A percentile compares a stretch with the other conserved stretches of the same genome.
Conservation (phyloP, 1,140 invertebrate genomes). For the Eriocheir sinensis region DNA sequence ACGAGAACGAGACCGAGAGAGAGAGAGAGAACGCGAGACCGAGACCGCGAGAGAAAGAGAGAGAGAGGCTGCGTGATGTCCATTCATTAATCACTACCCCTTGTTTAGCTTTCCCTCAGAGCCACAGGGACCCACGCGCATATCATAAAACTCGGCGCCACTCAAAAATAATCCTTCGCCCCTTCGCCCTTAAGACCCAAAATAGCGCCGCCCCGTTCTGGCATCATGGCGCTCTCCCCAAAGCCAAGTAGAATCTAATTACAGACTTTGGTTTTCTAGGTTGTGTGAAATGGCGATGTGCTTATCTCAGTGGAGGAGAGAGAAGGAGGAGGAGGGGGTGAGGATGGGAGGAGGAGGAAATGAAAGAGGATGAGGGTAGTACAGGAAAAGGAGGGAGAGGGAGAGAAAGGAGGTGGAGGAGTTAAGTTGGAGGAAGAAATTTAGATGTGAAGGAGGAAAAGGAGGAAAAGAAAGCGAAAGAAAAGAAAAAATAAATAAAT, state of each 20-base stretch:
- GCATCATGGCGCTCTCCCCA: slow-evolving; percentile 7
- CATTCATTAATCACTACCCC: slow-evolving; percentile 75
- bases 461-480: too few species aligned
- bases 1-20: not conserved
- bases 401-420: not conserved
- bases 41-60: not conserved
- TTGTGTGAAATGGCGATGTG: slow-evolving; percentile 74
- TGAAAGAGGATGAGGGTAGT: not conserved
- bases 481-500: not conserved
- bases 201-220: not conserved
- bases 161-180: not conserved
- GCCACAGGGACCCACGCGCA: slow-evolving; percentile 50
- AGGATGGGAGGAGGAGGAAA: not conserved
- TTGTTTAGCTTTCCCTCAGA: slow-evolving; percentile 67
- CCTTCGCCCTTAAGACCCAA: too few species aligned
- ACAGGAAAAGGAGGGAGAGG: not conserved
- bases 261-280: slow-evolving; percentile 66
- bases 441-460: not conserved
- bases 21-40: not conserved
- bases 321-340: not conserved
- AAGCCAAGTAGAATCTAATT: slow-evolving; percentile 75
- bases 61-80: slow-evolving; percentile 69
- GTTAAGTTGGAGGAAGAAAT: not conserved
- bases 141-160: not conserved
- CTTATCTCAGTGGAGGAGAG: slow-evolving; percentile 53